A percentile compares a stretch with the other conserved stretches of the same genome.
phyloP scores from a whole-genome alignment of 2,888 invertebrate species.

The Iselma pallidipennis region DNA sequence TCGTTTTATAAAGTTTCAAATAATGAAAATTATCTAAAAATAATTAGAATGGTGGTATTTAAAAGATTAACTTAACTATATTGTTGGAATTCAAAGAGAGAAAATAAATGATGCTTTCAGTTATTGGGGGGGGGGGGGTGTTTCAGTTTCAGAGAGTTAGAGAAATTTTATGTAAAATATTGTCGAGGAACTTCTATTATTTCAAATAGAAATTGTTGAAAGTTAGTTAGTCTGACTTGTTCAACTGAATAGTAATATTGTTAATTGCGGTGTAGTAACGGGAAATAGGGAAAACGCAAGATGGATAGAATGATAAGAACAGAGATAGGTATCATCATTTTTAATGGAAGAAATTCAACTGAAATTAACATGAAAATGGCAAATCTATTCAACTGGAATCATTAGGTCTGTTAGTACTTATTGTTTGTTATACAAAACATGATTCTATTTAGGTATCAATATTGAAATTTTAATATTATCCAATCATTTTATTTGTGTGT shows the following conservation, averaged over 20 bases:
- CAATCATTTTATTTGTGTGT: too few relatives aligned
- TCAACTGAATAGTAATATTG: constrained; percentile 18
- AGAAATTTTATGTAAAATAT: background rate
- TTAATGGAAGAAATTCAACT: background rate
- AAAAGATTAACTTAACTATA: too few relatives aligned
- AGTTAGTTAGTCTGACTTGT: constrained; percentile 8
- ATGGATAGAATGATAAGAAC: background rate
- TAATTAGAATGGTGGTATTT: too few relatives aligned
- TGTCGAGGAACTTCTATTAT: constrained; percentile 5
- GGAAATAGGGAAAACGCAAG: too few relatives aligned
- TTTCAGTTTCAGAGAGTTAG: background rate
- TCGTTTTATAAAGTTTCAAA: too few relatives aligned
- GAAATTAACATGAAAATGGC: background rate
- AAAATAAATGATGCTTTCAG: too few relatives aligned
- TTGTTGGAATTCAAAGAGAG: too few relatives aligned
- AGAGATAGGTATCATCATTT: background rate
- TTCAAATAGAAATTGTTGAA: background rate
- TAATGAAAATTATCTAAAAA: too few relatives aligned
- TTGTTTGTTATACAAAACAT: too few relatives aligned
- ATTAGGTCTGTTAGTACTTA: background rate
- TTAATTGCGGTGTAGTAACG: constrained; percentile 11
- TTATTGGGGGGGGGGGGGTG: too few relatives aligned
- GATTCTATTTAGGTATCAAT: too few relatives aligned
- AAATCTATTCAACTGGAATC: background rate
- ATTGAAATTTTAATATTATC: too few relatives aligned